Conservation (phyloP, 2,888 invertebrate genomes). For the Fragum sueziense region DNA sequence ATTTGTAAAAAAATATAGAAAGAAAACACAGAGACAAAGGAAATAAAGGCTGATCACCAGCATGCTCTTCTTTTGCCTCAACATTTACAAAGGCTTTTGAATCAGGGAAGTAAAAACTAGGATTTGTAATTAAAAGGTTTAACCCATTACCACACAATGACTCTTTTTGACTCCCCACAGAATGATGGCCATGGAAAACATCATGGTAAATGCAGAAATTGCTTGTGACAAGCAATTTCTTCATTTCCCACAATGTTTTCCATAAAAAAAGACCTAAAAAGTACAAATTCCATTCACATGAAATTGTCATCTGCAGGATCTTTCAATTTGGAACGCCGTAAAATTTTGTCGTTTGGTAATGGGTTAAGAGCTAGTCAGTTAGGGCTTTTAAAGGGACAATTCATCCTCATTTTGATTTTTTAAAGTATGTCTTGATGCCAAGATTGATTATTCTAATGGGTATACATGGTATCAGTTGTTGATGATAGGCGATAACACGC, state of each 20-base stretch:
- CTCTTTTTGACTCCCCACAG: too few species aligned
- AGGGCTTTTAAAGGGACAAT: background rate
- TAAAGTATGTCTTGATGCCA: too few species aligned
- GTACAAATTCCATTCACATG: too few species aligned
- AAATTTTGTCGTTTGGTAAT: background rate
- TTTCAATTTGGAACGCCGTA: background rate
- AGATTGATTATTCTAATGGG: too few species aligned
- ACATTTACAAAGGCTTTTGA: background rate
- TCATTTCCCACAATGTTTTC: constrained; percentile 13
- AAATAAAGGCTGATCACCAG: background rate
- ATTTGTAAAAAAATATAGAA: background rate
- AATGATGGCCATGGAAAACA: too few species aligned
- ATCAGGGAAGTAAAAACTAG: too few species aligned
- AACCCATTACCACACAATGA: too few species aligned
- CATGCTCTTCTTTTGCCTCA: background rate
- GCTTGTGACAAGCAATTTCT: constrained; percentile 11
- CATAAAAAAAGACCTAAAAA: background rate
- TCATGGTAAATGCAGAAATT: constrained; percentile 10
- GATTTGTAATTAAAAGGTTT: too few species aligned
- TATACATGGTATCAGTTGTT: too few species aligned
- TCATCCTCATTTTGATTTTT: too few species aligned
- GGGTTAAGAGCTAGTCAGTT: background rate
- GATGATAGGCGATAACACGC: too few species aligned
- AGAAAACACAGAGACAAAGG: background rate
- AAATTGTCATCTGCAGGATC: too few species aligned